phyloP scores from a whole-genome alignment of 2,797 vertebrate genomes.

The Prunella strophiata region DNA sequence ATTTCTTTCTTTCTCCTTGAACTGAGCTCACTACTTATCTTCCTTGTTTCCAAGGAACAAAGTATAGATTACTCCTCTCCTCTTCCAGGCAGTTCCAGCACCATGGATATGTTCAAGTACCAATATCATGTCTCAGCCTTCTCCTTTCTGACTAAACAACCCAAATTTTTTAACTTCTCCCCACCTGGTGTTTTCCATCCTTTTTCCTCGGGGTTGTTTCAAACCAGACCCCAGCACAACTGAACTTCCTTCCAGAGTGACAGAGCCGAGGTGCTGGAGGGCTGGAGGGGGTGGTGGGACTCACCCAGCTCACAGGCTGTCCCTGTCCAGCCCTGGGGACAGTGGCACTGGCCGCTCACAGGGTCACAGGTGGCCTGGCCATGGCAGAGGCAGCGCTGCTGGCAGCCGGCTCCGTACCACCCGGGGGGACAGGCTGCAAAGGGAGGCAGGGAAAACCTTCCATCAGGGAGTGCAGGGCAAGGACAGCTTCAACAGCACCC shows the following conservation, averaged over 20 bases:
- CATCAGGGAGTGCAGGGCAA: background rate
- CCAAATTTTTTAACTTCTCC: background rate
- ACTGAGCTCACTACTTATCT: background rate
- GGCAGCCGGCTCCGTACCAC: conserved; percentile 5
- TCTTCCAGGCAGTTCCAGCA: background rate
- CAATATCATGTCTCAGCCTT: background rate
- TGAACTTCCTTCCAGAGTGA: background rate
- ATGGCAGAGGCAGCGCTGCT: conserved; percentile 13
- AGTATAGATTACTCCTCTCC: background rate
- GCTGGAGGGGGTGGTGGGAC: background rate
- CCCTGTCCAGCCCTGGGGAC: conserved; percentile 19
- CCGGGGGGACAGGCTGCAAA: conserved; percentile 34
- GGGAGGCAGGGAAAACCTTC: background rate
- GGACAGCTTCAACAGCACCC: background rate
- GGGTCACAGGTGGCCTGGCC: background rate
- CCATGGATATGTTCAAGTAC: accelerated
- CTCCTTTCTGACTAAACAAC: background rate
- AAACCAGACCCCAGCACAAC: background rate
- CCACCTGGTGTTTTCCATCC: accelerated
- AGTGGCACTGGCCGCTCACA: background rate
- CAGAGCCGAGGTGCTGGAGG: accelerated
- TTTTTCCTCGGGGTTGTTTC: background rate
- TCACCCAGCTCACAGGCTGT: conserved; percentile 39
- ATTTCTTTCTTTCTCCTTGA: background rate
- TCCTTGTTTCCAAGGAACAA: background rate